These are phyloP conservation scores for Vanacampus margaritifer DNA, from an alignment of 2,113 vertebrate species.

Conservation along the genomic window DNA sequence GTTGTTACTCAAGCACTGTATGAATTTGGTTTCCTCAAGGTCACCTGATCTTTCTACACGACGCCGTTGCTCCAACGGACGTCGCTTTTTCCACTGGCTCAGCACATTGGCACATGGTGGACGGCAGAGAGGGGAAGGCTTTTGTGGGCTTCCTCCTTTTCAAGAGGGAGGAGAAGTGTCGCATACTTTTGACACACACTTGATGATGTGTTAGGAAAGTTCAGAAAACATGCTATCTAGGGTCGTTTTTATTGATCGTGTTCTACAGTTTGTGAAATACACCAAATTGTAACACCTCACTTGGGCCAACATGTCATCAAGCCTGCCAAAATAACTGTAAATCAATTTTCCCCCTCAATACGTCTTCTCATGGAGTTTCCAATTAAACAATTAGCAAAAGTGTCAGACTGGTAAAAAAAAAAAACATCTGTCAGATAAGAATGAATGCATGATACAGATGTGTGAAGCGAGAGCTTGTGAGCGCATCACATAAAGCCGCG, in stretches of 20 bases:
- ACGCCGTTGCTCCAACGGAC: slow-evolving; percentile 55
- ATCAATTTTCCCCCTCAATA: slow-evolving; percentile 56
- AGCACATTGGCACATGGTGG: slow-evolving; percentile 62
- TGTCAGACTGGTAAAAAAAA: slow-evolving; percentile 21
- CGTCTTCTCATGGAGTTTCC: slow-evolving; percentile 51
- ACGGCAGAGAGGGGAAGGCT: slow-evolving; percentile 12
- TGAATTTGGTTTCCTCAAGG: slow-evolving; percentile 70
- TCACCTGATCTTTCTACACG: slow-evolving; percentile 59
- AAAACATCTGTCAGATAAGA: slow-evolving; percentile 22
- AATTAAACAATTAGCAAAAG: slow-evolving; percentile 69
- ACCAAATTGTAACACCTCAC: slow-evolving; percentile 57
- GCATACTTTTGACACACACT: slow-evolving; percentile 37
- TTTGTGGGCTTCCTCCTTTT: slow-evolving; percentile 64
- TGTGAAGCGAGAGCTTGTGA: slow-evolving; percentile 28
- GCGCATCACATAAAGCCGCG: slow-evolving; percentile 42
- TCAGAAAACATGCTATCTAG: slow-evolving; percentile 9
- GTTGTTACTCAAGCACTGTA: slow-evolving; percentile 22
- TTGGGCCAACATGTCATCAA: slow-evolving; percentile 64
- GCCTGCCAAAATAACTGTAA: slow-evolving; percentile 64
- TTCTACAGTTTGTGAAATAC: slow-evolving; percentile 10
- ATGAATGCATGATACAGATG: slow-evolving; percentile 47
- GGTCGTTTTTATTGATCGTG: not conserved
- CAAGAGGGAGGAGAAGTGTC: slow-evolving; percentile 60
- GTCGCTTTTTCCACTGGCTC: slow-evolving; percentile 73
- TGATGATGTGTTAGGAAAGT: slow-evolving; percentile 27